Percentiles rank a stretch among this genome's conserved stretches.
These are phyloP conservation scores for Dicranocentrus wangi DNA, from an alignment of 2,888 invertebrate species.

Conservation along the genomic window DNA sequence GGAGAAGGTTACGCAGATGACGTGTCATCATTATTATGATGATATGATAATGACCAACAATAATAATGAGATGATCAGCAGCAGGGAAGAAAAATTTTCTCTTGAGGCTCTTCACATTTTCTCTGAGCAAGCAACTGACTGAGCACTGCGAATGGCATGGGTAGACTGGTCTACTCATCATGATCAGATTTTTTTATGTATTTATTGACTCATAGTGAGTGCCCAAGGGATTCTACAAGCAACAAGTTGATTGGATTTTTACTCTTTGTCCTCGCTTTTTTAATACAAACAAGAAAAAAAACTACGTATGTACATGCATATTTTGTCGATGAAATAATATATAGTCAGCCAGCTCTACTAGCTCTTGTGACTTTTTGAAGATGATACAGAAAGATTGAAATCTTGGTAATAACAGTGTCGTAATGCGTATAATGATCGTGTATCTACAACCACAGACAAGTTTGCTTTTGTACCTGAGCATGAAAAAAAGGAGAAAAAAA, in stretches of 20 bases:
- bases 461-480: not conserved
- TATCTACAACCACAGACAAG: not conserved
- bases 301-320: too few relatives aligned
- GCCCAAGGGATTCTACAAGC: not conserved
- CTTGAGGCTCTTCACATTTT: too few relatives aligned
- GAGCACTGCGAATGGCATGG: too few relatives aligned
- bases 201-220: constrained; percentile 31
- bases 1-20: not conserved
- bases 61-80: constrained; percentile 31
- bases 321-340: too few relatives aligned
- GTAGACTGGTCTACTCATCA: not conserved
- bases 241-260: constrained; percentile 38
- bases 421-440: too few relatives aligned
- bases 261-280: not conserved
- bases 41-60: constrained; percentile 36
- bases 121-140: too few relatives aligned
- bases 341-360: too few relatives aligned
- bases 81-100: constrained; percentile 11
- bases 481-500: not conserved
- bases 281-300: too few relatives aligned
- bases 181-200: not conserved
- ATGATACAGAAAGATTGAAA: too few relatives aligned
- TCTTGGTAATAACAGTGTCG: too few relatives aligned
- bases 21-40: constrained; percentile 33
- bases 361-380: too few relatives aligned